Percentiles rank a stretch among this genome's conserved stretches.
Evolutionary conservation across 2,888 invertebrate genomes (phyloP).

Genomic region (Drosophila sordidula): DNA sequence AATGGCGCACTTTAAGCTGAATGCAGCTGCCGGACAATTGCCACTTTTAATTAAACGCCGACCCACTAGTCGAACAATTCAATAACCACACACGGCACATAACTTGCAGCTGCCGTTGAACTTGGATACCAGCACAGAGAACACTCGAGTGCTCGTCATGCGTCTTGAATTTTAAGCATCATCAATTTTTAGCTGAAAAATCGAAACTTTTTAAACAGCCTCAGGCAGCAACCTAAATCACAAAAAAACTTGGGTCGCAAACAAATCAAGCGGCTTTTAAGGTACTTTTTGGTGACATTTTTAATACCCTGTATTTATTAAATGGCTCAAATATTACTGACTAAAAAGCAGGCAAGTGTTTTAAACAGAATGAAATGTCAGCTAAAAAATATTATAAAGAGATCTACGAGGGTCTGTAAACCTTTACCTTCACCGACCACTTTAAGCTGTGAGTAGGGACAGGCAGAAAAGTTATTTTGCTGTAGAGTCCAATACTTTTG

Average conservation of each 20-base stretch:
- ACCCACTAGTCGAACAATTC: slow-evolving; percentile 19
- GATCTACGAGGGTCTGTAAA: too few species aligned
- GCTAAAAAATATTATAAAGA: too few species aligned
- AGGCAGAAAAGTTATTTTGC: too few species aligned
- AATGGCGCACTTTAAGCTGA: slow-evolving; percentile 29
- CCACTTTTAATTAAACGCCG: slow-evolving; percentile 66
- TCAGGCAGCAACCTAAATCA: neutral
- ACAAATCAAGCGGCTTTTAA: slow-evolving; percentile 1
- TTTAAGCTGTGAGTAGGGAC: too few species aligned
- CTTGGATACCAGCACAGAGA: neutral
- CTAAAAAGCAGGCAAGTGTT: neutral
- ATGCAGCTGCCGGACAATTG: slow-evolving; percentile 43
- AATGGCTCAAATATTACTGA: neutral
- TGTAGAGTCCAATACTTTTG: too few species aligned
- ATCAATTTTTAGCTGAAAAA: neutral
- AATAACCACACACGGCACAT: slow-evolving; percentile 17
- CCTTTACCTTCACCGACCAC: too few species aligned
- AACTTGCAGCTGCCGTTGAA: slow-evolving; percentile 24
- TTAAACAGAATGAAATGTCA: neutral
- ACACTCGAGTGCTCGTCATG: slow-evolving; percentile 19
- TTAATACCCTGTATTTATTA: slow-evolving; percentile 3
- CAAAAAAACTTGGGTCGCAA: slow-evolving; percentile 3
- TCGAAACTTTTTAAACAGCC: slow-evolving; percentile 44
- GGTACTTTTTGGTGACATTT: neutral
- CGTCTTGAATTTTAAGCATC: slow-evolving; percentile 33